Evolutionary conservation across 2,113 vertebrate genomes (phyloP), one percentile per base, ranked within the genome.

Genomic region (Eretmodus cyanostictus): DNA sequence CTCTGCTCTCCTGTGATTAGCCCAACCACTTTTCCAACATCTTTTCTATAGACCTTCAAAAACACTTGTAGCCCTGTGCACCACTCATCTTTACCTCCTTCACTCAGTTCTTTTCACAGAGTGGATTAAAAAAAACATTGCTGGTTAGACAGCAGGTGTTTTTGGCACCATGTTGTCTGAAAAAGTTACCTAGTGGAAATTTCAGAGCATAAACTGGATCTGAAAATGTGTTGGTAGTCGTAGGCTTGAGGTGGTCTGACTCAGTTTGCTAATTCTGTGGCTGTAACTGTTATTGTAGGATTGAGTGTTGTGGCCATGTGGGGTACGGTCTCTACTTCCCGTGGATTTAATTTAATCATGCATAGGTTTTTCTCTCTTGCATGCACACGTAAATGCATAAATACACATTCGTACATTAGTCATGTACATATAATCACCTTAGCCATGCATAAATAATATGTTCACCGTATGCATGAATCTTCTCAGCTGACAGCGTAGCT

Each of bases 1-100:
- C 85, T 87, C 86, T 76, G 76, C 87, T 91, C 73, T 84, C 79
- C 80, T 61, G 83, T 87, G 89, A 94, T 95, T 93, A 91, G 66
- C 73, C 54, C 53, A 4, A 34, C 31, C 42, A 19, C 73, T 86
- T 83, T 53, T 27, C 54, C 36, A 31, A 78, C 81, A 83, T 88
- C 59, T 85, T 63, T 45, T 57, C 78, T 63, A 38, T 51, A 76
- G 66, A 85, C 38, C 29, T 84, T 86, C 17, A 81, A 51, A 90
- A 86, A 36, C 79, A 87, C 83, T 71, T 83, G 22, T 73, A 34
- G 53, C 68, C 2, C 3, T 31, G 27, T 22, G 9, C 59, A 57
- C 34, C 51, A 29, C 81, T 82, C 68, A 4, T 10, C 10, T 78
- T 42, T 80, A 10, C n/a, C n/a, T 80, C n/a, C 47, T 40, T 81